Conservation (phyloP, 2,888 invertebrate species). For the Drosophila barbarae region DNA sequence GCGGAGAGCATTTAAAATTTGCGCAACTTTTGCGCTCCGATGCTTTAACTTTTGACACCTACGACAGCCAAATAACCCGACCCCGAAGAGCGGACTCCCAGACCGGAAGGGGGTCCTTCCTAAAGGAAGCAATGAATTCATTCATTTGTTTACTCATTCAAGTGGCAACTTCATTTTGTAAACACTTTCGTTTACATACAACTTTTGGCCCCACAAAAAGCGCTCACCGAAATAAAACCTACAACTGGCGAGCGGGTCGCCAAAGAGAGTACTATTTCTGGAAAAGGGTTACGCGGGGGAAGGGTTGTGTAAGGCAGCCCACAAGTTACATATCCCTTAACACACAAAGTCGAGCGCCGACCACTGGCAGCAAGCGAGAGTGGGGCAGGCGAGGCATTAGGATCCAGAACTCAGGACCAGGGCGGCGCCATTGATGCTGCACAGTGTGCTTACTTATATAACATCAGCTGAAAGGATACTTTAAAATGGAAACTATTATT, state of each 20-base stretch:
- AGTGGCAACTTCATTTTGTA: slow-evolving; percentile 75
- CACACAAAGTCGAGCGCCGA: slow-evolving; percentile 66
- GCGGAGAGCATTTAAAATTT: slow-evolving; percentile 70
- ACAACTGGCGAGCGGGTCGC: slow-evolving; percentile 7
- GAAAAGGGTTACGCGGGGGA: slow-evolving; percentile 7
- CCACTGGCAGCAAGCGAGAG: slow-evolving; percentile 12
- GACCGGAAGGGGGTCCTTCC: slow-evolving; percentile 31
- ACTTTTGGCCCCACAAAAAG: slow-evolving; percentile 60
- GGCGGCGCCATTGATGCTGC: slow-evolving; percentile 14
- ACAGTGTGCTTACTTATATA: slow-evolving; percentile 10
- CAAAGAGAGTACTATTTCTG: neutral
- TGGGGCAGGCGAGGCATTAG: slow-evolving; percentile 13
- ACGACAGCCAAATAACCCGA: slow-evolving; percentile 48
- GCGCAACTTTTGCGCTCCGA: slow-evolving; percentile 70
- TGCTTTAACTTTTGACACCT: slow-evolving; percentile 74
- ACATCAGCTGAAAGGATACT: neutral
- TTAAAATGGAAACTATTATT: neutral
- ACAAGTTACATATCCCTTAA: slow-evolving; percentile 72
- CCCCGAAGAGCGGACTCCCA: slow-evolving; percentile 23
- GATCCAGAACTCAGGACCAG: slow-evolving; percentile 35
- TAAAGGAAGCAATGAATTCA: slow-evolving; percentile 71
- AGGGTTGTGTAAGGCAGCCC: slow-evolving; percentile 65
- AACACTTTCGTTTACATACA: slow-evolving; percentile 75
- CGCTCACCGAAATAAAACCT: slow-evolving; percentile 46
- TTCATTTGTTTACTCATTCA: slow-evolving; percentile 76